Base-by-base conservation (phyloP, 1,140 invertebrate species). In the Lepeophtheirus salmonis region DNA sequence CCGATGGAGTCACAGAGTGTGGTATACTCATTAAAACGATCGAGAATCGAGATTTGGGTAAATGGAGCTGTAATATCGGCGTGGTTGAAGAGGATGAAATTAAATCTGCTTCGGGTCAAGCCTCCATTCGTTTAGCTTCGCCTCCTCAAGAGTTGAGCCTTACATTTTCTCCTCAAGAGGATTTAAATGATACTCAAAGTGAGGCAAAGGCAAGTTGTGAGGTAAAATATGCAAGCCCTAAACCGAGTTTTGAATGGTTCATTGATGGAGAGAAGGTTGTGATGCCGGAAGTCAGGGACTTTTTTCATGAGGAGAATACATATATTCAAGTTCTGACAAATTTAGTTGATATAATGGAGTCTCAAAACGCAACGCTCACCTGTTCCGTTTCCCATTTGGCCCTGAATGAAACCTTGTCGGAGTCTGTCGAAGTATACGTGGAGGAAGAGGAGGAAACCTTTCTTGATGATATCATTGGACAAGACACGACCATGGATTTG, bases 41-140 rank as follows among this genome's bases (percentile, higher is more conserved):
- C 14, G 52, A 54, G 18, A 22, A 17, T 14, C 18, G 23, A 22
- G 52, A 54, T 16, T 22, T 20, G 3, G 52, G 52, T 1, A 16
- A 54, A 54, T 54, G 52, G 52, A 54, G 17, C 3, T 54, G 52
- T 22, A 20, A n/a, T 17, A 14, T 54, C 22, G 52, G 52, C 22
- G 16, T 54, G 3, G 21, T 22, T 14, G 21, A 54, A 3, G 22
- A 22, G n/a, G 16, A 3, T 3, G 52, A 54, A 22, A 14, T 54
- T 2, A 54, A 17, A 2, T 20, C 52, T 3, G 52, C 49, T 20
- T 17, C 16, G 3, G 49, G 49, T 2, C 49, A 50, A 50, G 16
- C 49, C 49, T 50, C 20, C 49, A 3, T 50, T 2, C 20, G 16
- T 20, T 17, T 17, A 18, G 49, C 49, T 20, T 50, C 49, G 16